Percentiles rank a stretch among this genome's conserved stretches.
These are phyloP conservation scores for Eulacestoma nigropectus DNA, from an alignment of 2,113 vertebrate species.

Conservation along the genomic window DNA sequence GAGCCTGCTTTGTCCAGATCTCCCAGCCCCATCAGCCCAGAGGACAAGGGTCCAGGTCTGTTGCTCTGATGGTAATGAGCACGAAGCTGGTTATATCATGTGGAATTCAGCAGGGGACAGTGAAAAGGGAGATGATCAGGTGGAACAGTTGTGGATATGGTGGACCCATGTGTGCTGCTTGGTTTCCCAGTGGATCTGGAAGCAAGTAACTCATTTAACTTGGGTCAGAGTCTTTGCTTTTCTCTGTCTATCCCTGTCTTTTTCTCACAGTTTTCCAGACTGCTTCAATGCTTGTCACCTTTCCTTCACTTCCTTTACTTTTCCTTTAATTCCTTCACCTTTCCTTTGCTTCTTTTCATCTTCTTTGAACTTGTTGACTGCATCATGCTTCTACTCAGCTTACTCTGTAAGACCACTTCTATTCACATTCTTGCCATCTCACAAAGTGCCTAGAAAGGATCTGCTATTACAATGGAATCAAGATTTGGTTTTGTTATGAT, in stretches of 20 bases:
- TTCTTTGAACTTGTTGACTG: fast-evolving
- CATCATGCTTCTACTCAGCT: not conserved
- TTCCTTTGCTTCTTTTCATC: not conserved
- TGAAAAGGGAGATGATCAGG: not conserved
- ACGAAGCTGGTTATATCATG: not conserved
- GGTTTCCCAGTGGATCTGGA: not conserved
- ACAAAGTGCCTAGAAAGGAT: not conserved
- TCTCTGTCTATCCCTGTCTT: not conserved
- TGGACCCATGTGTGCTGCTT: not conserved
- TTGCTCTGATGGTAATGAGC: not conserved
- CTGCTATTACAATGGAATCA: not conserved
- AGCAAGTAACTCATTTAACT: not conserved
- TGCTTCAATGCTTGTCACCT: not conserved
- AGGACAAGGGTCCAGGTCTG: not conserved
- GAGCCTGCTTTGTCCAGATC: not conserved
- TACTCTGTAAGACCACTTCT: not conserved
- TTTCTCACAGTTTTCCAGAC: not conserved
- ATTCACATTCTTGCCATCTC: not conserved
- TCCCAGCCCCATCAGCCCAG: not conserved
- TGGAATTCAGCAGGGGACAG: not conserved
- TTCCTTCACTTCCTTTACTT: not conserved
- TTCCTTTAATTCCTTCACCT: not conserved
- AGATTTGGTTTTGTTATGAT: not conserved
- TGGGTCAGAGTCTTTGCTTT: not conserved
- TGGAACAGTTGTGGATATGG: not conserved